Evolutionary conservation across 2,113 vertebrate genomes (phyloP).

Genomic region (Perognathus longimembris): DNA sequence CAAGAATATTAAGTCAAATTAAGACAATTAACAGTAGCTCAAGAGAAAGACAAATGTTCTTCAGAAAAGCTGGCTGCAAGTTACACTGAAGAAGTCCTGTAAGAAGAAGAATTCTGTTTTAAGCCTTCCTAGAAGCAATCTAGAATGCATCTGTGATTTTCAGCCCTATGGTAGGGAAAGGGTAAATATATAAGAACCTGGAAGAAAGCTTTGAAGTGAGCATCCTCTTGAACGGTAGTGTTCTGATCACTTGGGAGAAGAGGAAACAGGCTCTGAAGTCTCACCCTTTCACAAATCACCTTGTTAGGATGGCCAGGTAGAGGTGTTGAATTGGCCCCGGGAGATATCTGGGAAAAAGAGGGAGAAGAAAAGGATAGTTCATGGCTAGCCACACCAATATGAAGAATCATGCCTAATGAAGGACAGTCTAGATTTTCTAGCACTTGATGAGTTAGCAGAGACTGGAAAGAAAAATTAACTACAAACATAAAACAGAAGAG

Average conservation of each 20-base stretch:
- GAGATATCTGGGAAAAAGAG: constrained; percentile 84
- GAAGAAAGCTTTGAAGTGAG: constrained; percentile 84
- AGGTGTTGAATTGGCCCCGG: constrained; percentile 82
- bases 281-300: constrained; percentile 86
- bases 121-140: constrained; percentile 68
- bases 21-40: constrained; percentile 51
- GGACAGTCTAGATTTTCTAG: constrained; percentile 68
- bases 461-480: constrained; percentile 53
- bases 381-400: constrained; percentile 79
- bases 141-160: constrained; percentile 54
- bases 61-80: constrained; percentile 66
- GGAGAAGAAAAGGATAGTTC: constrained; percentile 85
- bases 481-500: constrained; percentile 64
- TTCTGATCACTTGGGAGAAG: constrained; percentile 84
- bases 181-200: constrained; percentile 85
- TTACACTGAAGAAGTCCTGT: constrained; percentile 65
- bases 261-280: constrained; percentile 85
- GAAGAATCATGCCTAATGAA: constrained; percentile 74
- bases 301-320: constrained; percentile 84
- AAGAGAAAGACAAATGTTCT: constrained; percentile 70
- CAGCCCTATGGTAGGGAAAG: constrained; percentile 75
- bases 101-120: constrained; percentile 69
- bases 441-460: constrained; percentile 65
- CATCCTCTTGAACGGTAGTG: constrained; percentile 84
- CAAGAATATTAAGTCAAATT: constrained; percentile 27